Evolutionary conservation across 2,888 invertebrate genomes (phyloP).

Genomic region (Entomobrya multifasciata): DNA sequence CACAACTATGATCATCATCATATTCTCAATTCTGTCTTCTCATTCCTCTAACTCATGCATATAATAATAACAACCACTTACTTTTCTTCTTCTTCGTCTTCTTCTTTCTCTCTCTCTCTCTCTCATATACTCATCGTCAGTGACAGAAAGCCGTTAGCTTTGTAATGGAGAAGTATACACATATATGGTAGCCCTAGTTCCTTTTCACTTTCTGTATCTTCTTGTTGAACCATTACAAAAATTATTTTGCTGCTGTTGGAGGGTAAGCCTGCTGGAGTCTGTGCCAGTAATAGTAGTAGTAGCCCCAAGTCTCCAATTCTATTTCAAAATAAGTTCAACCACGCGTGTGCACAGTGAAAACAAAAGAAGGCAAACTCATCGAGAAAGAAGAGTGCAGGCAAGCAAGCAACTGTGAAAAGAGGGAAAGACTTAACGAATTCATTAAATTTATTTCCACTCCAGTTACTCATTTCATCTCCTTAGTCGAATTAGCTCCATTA

Average conservation of each 20-base stretch:
- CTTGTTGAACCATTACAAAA: not conserved
- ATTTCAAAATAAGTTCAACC: constrained; percentile 72
- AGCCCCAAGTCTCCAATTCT: constrained; percentile 69
- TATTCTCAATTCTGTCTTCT: constrained; percentile 49
- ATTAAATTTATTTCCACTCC: constrained; percentile 76
- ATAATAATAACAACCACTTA: constrained; percentile 69
- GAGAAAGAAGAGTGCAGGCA: constrained; percentile 49
- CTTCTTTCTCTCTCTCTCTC: not conserved
- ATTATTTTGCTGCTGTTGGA: not conserved
- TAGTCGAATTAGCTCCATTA: constrained; percentile 76
- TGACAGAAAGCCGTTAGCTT: constrained; percentile 60
- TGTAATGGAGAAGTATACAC: constrained; percentile 36
- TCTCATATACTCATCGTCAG: constrained; percentile 61
- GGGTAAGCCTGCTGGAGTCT: constrained; percentile 22
- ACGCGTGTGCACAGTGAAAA: constrained; percentile 72
- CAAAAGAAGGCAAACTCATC: constrained; percentile 72
- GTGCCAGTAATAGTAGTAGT: constrained; percentile 10
- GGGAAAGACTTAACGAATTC: constrained; percentile 75
- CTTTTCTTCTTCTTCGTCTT: constrained; percentile 55
- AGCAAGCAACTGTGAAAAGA: constrained; percentile 63
- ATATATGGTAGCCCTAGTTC: constrained; percentile 35
- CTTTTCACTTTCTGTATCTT: constrained; percentile 32
- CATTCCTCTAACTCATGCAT: constrained; percentile 66
- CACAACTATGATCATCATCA: constrained; percentile 38
- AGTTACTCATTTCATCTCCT: constrained; percentile 76